Evolutionary conservation across 2,888 invertebrate genomes (phyloP).

Genomic region (Chrysomela aeneicollis): DNA sequence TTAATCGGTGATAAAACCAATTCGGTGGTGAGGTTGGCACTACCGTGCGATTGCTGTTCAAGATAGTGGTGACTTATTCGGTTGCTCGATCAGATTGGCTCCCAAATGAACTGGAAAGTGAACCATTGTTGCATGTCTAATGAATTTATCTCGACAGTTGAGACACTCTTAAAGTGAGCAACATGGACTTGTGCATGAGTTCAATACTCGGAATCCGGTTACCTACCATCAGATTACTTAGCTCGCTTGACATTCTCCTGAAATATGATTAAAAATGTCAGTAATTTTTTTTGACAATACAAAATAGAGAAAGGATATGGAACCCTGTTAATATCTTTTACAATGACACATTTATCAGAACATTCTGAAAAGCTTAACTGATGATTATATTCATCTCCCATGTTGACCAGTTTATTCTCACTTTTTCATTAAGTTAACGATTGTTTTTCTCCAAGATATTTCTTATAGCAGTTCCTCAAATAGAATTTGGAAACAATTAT

Average conservation of each 20-base stretch:
- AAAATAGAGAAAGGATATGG: too few species aligned
- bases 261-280: too few species aligned
- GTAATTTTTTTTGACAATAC: too few species aligned
- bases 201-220: too few species aligned
- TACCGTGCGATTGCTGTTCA: neutral
- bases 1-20: neutral
- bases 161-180: neutral
- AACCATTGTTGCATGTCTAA: slow-evolving; percentile 11
- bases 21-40: neutral
- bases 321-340: too few species aligned
- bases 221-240: too few species aligned
- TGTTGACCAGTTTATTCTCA: neutral
- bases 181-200: neutral
- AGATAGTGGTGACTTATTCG: slow-evolving; percentile 4
- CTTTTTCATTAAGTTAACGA: neutral
- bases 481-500: neutral
- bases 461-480: neutral
- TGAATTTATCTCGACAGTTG: neutral
- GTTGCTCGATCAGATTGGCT: slow-evolving; percentile 10
- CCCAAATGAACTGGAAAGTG: slow-evolving; percentile 6
- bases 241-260: too few species aligned
- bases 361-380: too few species aligned
- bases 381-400: too few species aligned
- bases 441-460: neutral
- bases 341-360: too few species aligned